phyloP scores from a whole-genome alignment of 2,113 vertebrate species.

The Holacanthus passer region DNA sequence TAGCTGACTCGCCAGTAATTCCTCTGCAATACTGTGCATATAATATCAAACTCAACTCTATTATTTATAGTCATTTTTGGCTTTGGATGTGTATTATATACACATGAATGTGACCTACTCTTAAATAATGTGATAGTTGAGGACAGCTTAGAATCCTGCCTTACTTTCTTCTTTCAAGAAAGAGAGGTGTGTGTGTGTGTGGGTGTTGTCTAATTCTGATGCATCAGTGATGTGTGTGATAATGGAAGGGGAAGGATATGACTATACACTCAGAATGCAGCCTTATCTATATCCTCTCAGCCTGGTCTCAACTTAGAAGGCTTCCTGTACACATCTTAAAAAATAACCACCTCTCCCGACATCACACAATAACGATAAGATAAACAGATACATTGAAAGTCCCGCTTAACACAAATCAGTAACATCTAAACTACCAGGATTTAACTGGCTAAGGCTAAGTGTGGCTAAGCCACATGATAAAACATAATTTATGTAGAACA shows the following conservation, averaged over 20 bases:
- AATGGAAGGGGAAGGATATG: slow-evolving; percentile 66
- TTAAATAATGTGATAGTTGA: slow-evolving; percentile 10
- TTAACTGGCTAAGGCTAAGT: no score
- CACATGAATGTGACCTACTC: neutral
- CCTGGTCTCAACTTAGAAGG: neutral
- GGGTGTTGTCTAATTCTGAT: slow-evolving; percentile 7
- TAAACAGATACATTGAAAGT: neutral
- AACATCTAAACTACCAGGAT: neutral
- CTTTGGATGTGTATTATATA: neutral
- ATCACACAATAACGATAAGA: neutral
- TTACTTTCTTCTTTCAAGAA: slow-evolving; percentile 15
- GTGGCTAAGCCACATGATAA: neutral
- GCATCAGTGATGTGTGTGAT: slow-evolving; percentile 53
- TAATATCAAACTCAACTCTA: neutral
- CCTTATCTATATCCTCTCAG: slow-evolving; percentile 54
- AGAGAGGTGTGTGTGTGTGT: neutral
- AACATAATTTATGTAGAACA: neutral
- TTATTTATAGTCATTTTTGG: neutral
- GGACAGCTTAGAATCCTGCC: slow-evolving; percentile 9
- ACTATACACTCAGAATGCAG: slow-evolving; percentile 43
- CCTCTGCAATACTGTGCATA: neutral
- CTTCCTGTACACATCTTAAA: slow-evolving; percentile 19
- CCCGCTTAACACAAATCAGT: neutral
- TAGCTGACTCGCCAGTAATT: neutral
- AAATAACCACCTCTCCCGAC: neutral